phyloP scores from a whole-genome alignment of 1,140 invertebrate species.

The Centruroides sculpturatus region DNA sequence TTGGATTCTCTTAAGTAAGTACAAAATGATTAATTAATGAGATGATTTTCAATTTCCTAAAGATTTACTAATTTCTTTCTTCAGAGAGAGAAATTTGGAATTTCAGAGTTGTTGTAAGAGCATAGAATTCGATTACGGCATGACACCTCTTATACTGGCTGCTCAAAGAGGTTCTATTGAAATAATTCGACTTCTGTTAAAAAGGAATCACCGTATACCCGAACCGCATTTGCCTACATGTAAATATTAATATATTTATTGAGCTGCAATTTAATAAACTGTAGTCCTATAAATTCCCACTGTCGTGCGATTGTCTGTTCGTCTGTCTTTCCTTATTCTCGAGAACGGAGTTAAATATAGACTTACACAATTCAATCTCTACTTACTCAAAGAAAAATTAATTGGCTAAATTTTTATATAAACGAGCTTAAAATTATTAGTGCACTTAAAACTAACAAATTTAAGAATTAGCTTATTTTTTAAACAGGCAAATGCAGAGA shows the following conservation, averaged over 20 bases:
- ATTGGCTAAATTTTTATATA: too few species aligned
- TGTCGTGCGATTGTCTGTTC: too few species aligned
- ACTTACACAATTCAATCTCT: too few species aligned
- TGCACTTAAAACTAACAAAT: too few species aligned
- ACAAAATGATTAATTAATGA: neutral
- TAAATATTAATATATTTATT: conserved; percentile 39
- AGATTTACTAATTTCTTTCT: too few species aligned
- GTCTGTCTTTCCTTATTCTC: too few species aligned
- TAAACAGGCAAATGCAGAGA: conserved; percentile 16
- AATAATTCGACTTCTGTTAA: conserved; percentile 47
- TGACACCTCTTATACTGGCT: conserved; percentile 54
- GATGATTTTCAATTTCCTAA: neutral
- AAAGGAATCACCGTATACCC: conserved; percentile 37
- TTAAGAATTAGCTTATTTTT: neutral
- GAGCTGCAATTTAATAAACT: conserved; percentile 21
- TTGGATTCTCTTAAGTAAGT: too few species aligned
- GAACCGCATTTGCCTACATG: conserved; percentile 44
- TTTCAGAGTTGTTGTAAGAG: neutral
- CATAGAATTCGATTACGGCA: conserved; percentile 46
- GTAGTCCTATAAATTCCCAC: too few species aligned
- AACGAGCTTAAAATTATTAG: too few species aligned
- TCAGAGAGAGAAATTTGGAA: neutral
- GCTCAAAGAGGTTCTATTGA: conserved; percentile 53
- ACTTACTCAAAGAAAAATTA: too few species aligned
- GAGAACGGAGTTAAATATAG: too few species aligned